A percentile compares a stretch with the other conserved stretches of the same genome.
These are phyloP conservation scores for Trisateles emortualis DNA, from an alignment of 2,888 invertebrate genomes.

Conservation along the genomic window DNA sequence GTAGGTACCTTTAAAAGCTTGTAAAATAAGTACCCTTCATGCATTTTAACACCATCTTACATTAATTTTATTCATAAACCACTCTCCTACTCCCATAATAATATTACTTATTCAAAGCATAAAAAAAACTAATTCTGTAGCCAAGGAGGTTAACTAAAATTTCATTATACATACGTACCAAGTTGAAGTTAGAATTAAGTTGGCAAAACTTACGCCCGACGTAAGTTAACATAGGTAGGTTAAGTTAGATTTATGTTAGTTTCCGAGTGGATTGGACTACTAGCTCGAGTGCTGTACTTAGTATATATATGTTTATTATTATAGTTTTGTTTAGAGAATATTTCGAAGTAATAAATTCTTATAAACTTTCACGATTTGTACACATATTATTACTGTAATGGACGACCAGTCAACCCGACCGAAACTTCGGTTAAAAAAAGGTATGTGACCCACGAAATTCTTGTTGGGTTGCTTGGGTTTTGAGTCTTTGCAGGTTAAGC, in stretches of 20 bases:
- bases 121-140: constrained; percentile 21
- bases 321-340: constrained; percentile 3
- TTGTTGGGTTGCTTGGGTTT: too few species aligned
- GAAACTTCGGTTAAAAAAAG: too few species aligned
- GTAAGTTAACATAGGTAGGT: constrained; percentile 66
- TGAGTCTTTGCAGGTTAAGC: too few species aligned
- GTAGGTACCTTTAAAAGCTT: not conserved
- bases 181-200: constrained; percentile 69
- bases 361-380: too few species aligned
- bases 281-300: constrained; percentile 22
- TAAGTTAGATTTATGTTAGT: constrained; percentile 74
- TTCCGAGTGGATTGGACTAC: constrained; percentile 54
- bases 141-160: constrained; percentile 42
- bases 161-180: constrained; percentile 54
- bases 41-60: not conserved
- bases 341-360: too few species aligned
- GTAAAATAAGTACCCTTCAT: not conserved
- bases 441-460: too few species aligned
- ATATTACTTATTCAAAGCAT: constrained; percentile 6
- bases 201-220: constrained; percentile 60
- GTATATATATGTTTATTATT: constrained; percentile 4
- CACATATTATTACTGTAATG: too few species aligned
- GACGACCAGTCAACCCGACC: too few species aligned
- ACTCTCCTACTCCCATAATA: constrained; percentile 13
- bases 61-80: constrained; percentile 21